Evolutionary conservation across 2,888 invertebrate species (phyloP), one percentile per base, ranked within the genome.

Genomic region (Hecatera dysodea): DNA sequence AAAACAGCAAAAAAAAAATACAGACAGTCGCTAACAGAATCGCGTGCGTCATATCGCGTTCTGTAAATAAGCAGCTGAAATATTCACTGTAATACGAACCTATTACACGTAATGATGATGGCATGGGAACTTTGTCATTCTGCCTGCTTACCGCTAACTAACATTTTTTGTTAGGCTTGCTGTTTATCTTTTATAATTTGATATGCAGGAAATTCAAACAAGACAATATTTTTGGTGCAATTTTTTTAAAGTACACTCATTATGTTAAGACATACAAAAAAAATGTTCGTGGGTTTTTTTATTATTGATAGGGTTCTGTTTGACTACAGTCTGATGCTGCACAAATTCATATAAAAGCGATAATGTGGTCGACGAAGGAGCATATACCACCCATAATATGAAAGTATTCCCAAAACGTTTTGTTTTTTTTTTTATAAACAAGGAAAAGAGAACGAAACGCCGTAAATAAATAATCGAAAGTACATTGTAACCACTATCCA

Each of bases 41-140:
- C 85, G 93, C 93, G 93, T 94, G 94, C 86, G 84, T 81, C 82
- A 86, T 84, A 89, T 87, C 89, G 89, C 87, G 87, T 90, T 90
- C 91, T 90, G 92, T 92, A 92, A 92, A 92, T 92, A 94, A 93
- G 93, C 91, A 93, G 91, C 93, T 92, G 91, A 93, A 94, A 94
- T 93, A 91, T 94, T 93, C 88, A 90, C 91, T 89, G 89, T 94
- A 93, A 94, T 93, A 91, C 88, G 89, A 87, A 87, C 88, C 91
- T 90, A 94, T 94, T 93, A 94, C 83, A 86, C 67, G 78, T 95
- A 95, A 95, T 95, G 94, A 94, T 94, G 93, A 94, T 94, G 91
- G 90, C 92, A 89, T 93, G 93, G 89, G 92, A 94, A 93, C 91
- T 90, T 88, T 90, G 91, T 90, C 91, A 91, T 92, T 91, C 87